Evolutionary conservation across 2,113 vertebrate genomes (phyloP).

Genomic region (Sinocyclocheilus grahami): DNA sequence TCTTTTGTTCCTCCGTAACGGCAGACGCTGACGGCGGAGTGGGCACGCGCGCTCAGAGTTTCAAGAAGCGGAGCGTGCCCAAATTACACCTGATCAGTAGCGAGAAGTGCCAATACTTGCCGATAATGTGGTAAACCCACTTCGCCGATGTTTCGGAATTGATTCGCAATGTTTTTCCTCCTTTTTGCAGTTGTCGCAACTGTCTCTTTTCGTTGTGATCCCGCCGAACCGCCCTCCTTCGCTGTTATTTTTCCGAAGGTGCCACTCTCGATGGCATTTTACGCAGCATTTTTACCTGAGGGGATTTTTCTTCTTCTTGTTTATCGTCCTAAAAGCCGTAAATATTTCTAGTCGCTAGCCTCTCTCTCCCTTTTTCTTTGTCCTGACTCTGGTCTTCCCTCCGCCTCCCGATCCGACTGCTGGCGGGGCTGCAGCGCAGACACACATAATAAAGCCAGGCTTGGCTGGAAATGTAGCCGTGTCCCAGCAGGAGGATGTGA

Average conservation of each 20-base stretch:
- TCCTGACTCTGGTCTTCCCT: conserved; percentile 94
- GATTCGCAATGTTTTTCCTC: conserved; percentile 45
- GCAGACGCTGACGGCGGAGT: conserved; percentile 40
- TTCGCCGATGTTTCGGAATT: conserved; percentile 43
- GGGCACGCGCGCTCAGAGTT: conserved; percentile 54
- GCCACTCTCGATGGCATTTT: conserved; percentile 72
- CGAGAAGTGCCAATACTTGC: conserved; percentile 64
- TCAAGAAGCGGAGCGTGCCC: conserved; percentile 56
- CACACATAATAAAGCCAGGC: conserved; percentile 99
- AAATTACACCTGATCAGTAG: conserved; percentile 61
- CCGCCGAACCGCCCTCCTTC: conserved; percentile 74
- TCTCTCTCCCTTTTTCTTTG: conserved; percentile 95
- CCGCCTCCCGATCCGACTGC: conserved; percentile 96
- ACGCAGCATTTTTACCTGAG: conserved; percentile 78
- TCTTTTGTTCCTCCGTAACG: conserved; percentile 52
- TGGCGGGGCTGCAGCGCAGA: conserved; percentile 99
- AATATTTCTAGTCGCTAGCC: conserved; percentile 81
- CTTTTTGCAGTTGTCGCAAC: conserved; percentile 67
- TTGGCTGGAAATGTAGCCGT: conserved; percentile 99
- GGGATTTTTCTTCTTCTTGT: conserved; percentile 69
- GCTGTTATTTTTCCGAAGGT: conserved; percentile 80
- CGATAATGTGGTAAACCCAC: conserved; percentile 49
- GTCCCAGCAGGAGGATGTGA: conserved; percentile 99
- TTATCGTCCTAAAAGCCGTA: conserved; percentile 71
- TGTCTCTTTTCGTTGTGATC: conserved; percentile 59